Base-by-base conservation (phyloP, 2,113 vertebrate species). In the Dipodomys merriami region DNA sequence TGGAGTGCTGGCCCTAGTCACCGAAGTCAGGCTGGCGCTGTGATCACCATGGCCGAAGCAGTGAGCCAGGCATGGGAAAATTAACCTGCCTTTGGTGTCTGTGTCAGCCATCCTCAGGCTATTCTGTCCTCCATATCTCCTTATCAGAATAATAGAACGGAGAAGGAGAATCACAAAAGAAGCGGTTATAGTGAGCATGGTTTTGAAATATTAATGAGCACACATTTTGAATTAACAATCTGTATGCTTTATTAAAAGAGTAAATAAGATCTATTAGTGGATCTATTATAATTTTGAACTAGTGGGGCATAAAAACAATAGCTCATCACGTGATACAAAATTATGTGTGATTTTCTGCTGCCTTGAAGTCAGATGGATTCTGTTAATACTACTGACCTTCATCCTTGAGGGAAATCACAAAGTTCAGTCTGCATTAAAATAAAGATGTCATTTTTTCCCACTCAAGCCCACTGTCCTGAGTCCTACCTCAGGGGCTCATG, bases 401-500 rank as follows among this genome's bases (percentile, higher is more conserved):
- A 60, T 30, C 25, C 83, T 6, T 18, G 3, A 93, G 20, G 79
- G 71, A 65, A 68, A 60, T 13, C 68, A 49, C 30, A n/a, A 60
- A 71, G 71, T 84, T 90, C 27, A 35, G 62, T 72, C 19, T 73
- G 30, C 69, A 33, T 81, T 69, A 93, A 90, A 91, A 71, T 39
- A 78, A 69, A 68, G 81, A 89, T 19, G 9, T 11, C 49, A 16
- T 57, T 20, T 80, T 60, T 65, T 49, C 23, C 33, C 30, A 85
- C 13, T n/a, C 64, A 57, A 35, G n/a, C 46, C 62, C 25, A 44
- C 7, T 49, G 84, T 7, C 19, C 84, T 44, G 53, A 76, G 68
- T 0, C 0, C 79, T 39, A 39, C 39, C 39, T 39, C 39, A 39
- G 39, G 39, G 39, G 39, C 39, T 39, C 39, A 39, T 39, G 39